Percentiles rank a stretch among this genome's conserved stretches.
Conservation (phyloP, 2,797 vertebrate species). For the Leptoclinus maculatus region DNA sequence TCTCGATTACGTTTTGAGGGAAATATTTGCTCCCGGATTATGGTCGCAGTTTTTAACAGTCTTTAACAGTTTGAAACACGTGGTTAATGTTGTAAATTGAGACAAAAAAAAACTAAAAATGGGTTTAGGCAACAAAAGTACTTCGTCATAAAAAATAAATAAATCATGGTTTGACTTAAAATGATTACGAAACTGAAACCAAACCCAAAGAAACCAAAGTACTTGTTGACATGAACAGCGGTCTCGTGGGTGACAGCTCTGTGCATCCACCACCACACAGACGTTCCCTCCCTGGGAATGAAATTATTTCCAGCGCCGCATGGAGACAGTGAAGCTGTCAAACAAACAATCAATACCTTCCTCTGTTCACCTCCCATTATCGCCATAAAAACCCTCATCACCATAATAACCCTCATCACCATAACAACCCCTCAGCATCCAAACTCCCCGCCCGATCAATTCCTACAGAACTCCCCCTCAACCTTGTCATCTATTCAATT, state of each 20-base stretch:
- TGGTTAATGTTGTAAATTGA: not conserved
- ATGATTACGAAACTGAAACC: not conserved
- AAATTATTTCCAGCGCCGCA: not conserved
- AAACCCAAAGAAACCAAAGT: not conserved
- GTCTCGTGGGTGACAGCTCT: not conserved
- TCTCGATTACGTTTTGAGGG: not conserved
- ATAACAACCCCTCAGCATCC: slow-evolving; percentile 61
- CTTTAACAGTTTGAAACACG: not conserved
- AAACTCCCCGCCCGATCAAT: slow-evolving; percentile 28
- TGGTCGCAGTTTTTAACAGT: not conserved
- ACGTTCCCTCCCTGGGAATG: not conserved
- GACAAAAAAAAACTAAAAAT: not conserved
- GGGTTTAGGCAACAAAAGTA: too few species aligned
- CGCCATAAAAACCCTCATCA: slow-evolving; percentile 52
- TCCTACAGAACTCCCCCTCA: slow-evolving; percentile 22
- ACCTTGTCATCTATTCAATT: slow-evolving; percentile 44
- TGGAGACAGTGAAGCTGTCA: slow-evolving; percentile 50
- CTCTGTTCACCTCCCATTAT: slow-evolving; percentile 56
- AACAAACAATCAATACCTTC: slow-evolving; percentile 58
- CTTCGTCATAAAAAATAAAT: too few species aligned
- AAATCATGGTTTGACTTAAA: too few species aligned
- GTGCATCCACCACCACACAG: not conserved
- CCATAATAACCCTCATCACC: slow-evolving; percentile 61
- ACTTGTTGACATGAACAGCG: too few species aligned
- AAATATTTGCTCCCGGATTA: not conserved